A percentile compares a stretch with the other conserved stretches of the same genome.
phyloP scores from a whole-genome alignment of 2,797 vertebrate genomes.

The Lerista edwardsae region DNA sequence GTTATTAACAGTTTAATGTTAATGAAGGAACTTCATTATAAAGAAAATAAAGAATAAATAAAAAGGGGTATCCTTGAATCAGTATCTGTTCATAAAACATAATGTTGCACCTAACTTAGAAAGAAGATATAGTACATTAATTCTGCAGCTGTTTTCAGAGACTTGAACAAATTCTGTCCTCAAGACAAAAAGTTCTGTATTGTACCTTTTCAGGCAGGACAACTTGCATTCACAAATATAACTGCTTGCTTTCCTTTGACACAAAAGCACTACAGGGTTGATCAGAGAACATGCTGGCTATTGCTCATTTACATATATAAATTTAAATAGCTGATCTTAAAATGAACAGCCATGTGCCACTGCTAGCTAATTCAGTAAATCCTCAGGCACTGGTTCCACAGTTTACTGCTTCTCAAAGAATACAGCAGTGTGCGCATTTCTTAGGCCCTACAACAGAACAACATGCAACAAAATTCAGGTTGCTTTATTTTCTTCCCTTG shows the following conservation, averaged over 20 bases:
- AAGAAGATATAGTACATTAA: not conserved
- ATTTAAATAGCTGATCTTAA: slow-evolving; percentile 30
- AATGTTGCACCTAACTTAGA: not conserved
- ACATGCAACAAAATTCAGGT: no score
- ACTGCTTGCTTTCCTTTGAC: slow-evolving; percentile 8
- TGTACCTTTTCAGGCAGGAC: not conserved
- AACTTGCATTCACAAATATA: not conserved
- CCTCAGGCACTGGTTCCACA: not conserved
- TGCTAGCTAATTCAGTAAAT: no score
- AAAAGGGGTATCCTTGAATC: not conserved
- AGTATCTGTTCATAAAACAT: not conserved
- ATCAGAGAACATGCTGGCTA: not conserved
- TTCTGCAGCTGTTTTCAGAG: not conserved
- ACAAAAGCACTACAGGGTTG: not conserved
- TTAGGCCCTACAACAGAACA: slow-evolving; percentile 10
- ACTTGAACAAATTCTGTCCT: not conserved
- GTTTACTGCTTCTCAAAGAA: slow-evolving; percentile 11
- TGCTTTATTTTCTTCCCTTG: not conserved
- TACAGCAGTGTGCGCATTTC: slow-evolving; percentile 1
- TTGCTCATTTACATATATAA: not conserved
- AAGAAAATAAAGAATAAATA: not conserved
- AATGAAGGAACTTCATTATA: not conserved
- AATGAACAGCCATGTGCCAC: no score
- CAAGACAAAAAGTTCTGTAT: not conserved
- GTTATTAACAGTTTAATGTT: not conserved